Conservation (phyloP, 2,113 vertebrate genomes). For the Lampris megalopsis region DNA sequence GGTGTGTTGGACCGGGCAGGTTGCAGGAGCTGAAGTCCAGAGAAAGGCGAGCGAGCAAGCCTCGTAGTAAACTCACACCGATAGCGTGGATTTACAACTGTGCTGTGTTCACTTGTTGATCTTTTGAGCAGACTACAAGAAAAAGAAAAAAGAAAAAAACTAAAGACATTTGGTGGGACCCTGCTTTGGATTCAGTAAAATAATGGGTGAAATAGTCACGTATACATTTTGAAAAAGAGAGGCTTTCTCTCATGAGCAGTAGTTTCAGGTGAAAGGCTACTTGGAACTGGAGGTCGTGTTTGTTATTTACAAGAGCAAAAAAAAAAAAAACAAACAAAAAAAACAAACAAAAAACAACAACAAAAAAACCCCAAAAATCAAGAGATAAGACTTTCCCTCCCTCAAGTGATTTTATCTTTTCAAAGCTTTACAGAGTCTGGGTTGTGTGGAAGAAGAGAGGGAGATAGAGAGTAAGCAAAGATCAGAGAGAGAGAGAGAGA, state of each 20-base stretch:
- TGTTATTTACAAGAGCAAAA: no score
- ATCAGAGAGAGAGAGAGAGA: no score
- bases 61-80: slow-evolving; percentile 51
- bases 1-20: neutral
- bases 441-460: no score
- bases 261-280: no score
- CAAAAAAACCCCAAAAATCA: neutral
- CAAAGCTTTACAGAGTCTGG: neutral
- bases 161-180: neutral
- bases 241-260: no score
- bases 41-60: slow-evolving; percentile 42
- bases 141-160: slow-evolving; percentile 30
- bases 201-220: no score
- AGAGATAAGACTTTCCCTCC: neutral
- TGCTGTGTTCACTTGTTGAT: slow-evolving; percentile 28
- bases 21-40: slow-evolving; percentile 26
- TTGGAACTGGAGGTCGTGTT: no score
- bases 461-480: no score
- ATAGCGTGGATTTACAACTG: slow-evolving; percentile 45
- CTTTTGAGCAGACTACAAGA: slow-evolving; percentile 14
- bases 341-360: no score
- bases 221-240: no score
- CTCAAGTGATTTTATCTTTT: neutral
- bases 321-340: no score
- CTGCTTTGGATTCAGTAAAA: no score